Percentiles rank a stretch among this genome's conserved stretches.
Conservation (phyloP, 1,140 invertebrate genomes). For the Halictus rubicundus region DNA sequence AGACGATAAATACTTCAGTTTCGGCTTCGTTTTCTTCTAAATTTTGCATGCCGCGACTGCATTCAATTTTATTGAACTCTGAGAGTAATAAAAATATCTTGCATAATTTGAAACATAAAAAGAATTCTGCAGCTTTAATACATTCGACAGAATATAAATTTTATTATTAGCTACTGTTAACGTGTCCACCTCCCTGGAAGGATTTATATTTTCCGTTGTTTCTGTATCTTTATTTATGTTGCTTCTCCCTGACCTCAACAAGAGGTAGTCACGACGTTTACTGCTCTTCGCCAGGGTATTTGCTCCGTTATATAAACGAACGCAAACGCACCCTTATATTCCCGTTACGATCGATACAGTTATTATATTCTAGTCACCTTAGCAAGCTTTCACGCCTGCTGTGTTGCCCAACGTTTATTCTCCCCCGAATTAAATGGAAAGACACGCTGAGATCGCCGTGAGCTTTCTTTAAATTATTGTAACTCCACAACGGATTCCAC, state of each 20-base stretch:
- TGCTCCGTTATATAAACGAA: slow-evolving; percentile 6
- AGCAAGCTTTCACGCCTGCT: neutral
- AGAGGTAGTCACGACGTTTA: neutral
- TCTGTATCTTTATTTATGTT: too few species aligned
- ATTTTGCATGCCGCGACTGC: too few species aligned
- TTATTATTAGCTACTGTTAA: neutral
- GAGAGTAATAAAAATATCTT: too few species aligned
- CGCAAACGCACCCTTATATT: slow-evolving; percentile 28
- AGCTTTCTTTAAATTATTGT: neutral
- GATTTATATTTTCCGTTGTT: neutral
- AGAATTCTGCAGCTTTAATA: too few species aligned
- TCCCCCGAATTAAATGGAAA: neutral
- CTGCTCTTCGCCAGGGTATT: neutral
- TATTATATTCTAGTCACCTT: slow-evolving; percentile 34
- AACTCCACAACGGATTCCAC: too few species aligned
- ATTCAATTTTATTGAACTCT: too few species aligned
- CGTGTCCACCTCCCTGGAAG: too few species aligned
- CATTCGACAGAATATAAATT: too few species aligned
- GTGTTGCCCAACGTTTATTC: neutral
- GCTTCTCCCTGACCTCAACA: neutral
- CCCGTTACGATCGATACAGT: slow-evolving; percentile 25
- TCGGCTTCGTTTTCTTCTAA: too few species aligned
- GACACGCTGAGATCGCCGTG: neutral
- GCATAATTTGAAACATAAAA: too few species aligned
- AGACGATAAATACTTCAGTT: too few species aligned